These are phyloP conservation scores for Drosophila koepferae DNA, from an alignment of 2,888 invertebrate species.

Conservation along the genomic window DNA sequence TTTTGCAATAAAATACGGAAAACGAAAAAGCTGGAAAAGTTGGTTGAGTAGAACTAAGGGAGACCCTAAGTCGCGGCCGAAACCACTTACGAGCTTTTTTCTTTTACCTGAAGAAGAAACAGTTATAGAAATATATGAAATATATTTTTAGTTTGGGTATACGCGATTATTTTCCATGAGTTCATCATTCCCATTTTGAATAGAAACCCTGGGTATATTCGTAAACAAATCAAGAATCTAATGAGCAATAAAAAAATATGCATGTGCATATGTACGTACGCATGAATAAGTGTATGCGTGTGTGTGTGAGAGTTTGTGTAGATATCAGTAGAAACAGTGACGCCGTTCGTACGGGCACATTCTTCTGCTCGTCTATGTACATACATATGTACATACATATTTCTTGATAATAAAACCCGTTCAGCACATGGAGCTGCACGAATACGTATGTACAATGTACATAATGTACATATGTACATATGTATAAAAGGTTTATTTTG, in stretches of 20 bases:
- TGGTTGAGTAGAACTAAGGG: no score
- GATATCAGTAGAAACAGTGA: constrained; percentile 10
- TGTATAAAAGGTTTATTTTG: constrained; percentile 15
- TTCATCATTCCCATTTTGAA: neutral
- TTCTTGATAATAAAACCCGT: constrained; percentile 39
- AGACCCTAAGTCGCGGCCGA: neutral
- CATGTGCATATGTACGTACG: no score
- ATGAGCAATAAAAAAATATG: constrained; percentile 18
- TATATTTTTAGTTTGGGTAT: no score
- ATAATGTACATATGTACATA: no score
- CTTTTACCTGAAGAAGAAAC: no score
- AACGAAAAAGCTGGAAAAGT: neutral
- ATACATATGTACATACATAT: neutral
- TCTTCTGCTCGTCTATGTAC: neutral
- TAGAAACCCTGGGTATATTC: no score
- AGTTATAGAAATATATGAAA: no score
- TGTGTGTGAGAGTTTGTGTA: constrained; percentile 1
- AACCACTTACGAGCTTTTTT: no score
- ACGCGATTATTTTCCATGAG: neutral
- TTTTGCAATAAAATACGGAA: neutral
- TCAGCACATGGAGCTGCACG: neutral
- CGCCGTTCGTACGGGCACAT: constrained; percentile 9
- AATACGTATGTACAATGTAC: no score
- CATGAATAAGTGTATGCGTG: neutral
- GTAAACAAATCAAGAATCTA: constrained; percentile 25